A percentile compares a stretch with the other conserved stretches of the same genome.
Evolutionary conservation across 2,113 vertebrate species (phyloP).

Genomic region (Camelus bactrianus): DNA sequence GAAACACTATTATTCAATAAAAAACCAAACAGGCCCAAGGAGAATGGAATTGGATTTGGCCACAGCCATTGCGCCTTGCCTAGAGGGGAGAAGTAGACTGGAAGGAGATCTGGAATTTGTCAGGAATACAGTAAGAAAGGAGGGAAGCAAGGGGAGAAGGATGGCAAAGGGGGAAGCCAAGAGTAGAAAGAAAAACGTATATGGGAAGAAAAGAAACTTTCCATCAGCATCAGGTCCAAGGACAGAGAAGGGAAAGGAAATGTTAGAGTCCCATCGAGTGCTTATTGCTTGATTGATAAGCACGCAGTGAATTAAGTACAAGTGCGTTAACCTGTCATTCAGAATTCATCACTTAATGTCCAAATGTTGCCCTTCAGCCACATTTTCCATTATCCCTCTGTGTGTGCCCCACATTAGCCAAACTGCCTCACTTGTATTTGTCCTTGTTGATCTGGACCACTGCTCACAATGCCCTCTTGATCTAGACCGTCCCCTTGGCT

Average conservation of each 20-base stretch:
- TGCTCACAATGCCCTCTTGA: not conserved
- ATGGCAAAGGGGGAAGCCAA: not conserved
- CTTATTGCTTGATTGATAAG: not conserved
- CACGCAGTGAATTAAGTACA: not conserved
- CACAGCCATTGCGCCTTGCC: not conserved
- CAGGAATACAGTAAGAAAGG: not conserved
- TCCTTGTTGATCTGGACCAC: not conserved
- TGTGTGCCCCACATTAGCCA: not conserved
- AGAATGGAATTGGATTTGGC: not conserved
- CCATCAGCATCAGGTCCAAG: not conserved
- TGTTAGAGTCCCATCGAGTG: not conserved
- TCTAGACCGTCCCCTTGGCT: not conserved
- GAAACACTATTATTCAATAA: too few species aligned
- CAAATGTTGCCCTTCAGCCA: not conserved
- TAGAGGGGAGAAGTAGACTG: not conserved
- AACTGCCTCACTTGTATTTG: not conserved
- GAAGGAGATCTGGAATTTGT: not conserved
- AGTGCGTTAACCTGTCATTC: not conserved
- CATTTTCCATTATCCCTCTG: not conserved
- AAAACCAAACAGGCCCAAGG: not conserved
- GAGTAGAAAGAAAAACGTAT: not conserved
- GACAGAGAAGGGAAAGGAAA: slow-evolving; percentile 10
- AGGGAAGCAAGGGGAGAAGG: not conserved
- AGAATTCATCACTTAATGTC: not conserved
- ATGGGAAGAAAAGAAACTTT: not conserved